Percentiles rank a stretch among this genome's conserved stretches.
phyloP scores from a whole-genome alignment of 2,888 invertebrate genomes.

The Himalopsyche anomala region DNA sequence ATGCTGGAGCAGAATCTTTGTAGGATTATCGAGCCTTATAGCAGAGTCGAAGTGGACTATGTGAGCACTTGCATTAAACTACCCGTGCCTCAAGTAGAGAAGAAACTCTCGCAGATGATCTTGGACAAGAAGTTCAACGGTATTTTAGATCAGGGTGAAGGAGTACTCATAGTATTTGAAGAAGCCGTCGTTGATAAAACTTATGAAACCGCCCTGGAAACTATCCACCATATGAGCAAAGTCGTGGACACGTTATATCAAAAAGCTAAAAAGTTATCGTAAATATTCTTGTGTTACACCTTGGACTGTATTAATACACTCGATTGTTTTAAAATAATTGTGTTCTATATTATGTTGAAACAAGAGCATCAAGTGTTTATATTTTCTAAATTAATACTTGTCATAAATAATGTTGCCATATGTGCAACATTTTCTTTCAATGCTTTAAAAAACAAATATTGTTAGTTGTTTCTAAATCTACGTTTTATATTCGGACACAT shows the following conservation, averaged over 20 bases:
- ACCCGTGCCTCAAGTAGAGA: slow-evolving; percentile 94
- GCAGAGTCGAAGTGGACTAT: slow-evolving; percentile 95
- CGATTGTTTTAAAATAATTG: slow-evolving; percentile 2
- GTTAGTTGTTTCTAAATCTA: background rate
- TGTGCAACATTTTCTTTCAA: background rate
- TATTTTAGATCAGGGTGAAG: slow-evolving; percentile 98
- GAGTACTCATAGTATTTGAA: slow-evolving; percentile 98
- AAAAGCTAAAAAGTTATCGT: slow-evolving; percentile 98
- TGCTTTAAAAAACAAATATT: slow-evolving; percentile 20
- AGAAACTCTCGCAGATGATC: slow-evolving; percentile 99
- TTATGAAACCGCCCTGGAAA: slow-evolving; percentile 97
- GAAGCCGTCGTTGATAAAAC: slow-evolving; percentile 96
- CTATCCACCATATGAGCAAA: slow-evolving; percentile 99
- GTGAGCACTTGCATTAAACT: slow-evolving; percentile 94
- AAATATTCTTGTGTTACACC: slow-evolving; percentile 68
- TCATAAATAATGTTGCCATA: background rate
- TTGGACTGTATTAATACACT: slow-evolving; percentile 14
- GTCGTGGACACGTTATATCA: slow-evolving; percentile 99
- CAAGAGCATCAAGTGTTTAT: slow-evolving; percentile 16
- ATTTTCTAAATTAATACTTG: background rate
- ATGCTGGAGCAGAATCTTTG: slow-evolving; percentile 99
- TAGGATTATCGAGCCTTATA: slow-evolving; percentile 99
- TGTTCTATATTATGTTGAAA: slow-evolving; percentile 20
- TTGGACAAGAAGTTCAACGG: slow-evolving; percentile 98
- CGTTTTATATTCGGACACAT: background rate